Conservation (phyloP, 2,113 vertebrate genomes). For the Rostratula benghalensis region DNA sequence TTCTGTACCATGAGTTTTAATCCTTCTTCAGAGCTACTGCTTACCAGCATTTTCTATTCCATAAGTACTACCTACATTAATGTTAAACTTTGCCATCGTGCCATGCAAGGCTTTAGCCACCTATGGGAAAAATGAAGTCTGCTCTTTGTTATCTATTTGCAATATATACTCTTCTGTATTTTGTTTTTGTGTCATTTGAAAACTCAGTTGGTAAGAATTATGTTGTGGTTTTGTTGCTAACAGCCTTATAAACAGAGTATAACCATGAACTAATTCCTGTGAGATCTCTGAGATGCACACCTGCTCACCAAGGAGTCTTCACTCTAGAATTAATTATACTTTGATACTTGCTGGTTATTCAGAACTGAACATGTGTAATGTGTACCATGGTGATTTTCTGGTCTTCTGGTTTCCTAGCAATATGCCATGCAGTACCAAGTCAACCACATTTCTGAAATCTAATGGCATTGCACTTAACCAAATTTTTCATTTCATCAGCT, state of each 20-base stretch:
- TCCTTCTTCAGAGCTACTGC: not conserved
- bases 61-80: not conserved
- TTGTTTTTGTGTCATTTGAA: not conserved
- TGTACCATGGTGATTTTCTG: not conserved
- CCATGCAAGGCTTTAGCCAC: not conserved
- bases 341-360: not conserved
- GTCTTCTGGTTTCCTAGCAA: not conserved
- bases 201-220: not conserved
- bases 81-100: not conserved
- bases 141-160: not conserved
- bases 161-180: not conserved
- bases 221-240: not conserved
- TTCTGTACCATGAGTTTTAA: not conserved
- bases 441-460: not conserved
- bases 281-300: not conserved
- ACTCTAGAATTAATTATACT: not conserved
- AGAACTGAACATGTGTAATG: not conserved
- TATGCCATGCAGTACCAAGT: not conserved
- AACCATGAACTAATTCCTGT: not conserved
- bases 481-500: not conserved
- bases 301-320: not conserved
- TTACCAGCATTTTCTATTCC: not conserved
- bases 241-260: not conserved
- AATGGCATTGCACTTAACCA: not conserved
- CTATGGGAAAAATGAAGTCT: not conserved